Evolutionary conservation across 2,888 invertebrate species (phyloP).

Genomic region (Diploptera punctata): DNA sequence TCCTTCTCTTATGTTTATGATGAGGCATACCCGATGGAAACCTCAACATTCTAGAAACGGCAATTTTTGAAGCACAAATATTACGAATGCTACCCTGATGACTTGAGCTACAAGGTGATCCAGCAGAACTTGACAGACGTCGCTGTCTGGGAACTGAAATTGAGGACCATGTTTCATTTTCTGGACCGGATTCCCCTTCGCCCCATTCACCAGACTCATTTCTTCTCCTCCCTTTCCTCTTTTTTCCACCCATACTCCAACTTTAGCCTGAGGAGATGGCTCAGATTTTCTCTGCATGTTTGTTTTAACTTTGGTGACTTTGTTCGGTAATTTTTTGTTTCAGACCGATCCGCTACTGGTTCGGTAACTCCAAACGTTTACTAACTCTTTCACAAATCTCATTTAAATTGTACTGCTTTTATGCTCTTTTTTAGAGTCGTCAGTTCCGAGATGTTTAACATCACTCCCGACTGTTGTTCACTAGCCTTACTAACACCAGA

Average conservation of each 20-base stretch:
- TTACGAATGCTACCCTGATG: conserved; percentile 26
- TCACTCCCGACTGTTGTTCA: no score
- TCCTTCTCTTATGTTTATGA: conserved; percentile 54
- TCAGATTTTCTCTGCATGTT: conserved; percentile 5
- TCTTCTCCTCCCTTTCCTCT: conserved; percentile 35
- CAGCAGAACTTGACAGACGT: conserved; percentile 9
- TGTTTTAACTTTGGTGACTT: conserved; percentile 25
- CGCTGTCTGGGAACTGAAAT: conserved; percentile 22
- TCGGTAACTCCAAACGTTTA: conserved; percentile 48
- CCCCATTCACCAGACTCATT: conserved; percentile 30
- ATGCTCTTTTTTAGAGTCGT: conserved; percentile 22
- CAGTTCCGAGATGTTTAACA: conserved; percentile 17
- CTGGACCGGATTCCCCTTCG: conserved; percentile 22
- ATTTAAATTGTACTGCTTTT: conserved; percentile 44
- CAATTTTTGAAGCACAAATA: not conserved
- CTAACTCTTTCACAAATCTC: conserved; percentile 53
- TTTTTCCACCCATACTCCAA: conserved; percentile 29
- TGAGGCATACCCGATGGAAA: conserved; percentile 46
- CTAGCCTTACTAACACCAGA: conserved; percentile 32
- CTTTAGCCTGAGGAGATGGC: conserved; percentile 15
- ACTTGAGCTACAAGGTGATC: conserved; percentile 23
- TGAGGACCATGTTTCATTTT: not conserved
- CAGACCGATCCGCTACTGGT: not conserved
- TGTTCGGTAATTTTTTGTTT: conserved; percentile 27
- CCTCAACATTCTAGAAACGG: conserved; percentile 27